phyloP scores from a whole-genome alignment of 2,888 invertebrate species.

The Sinohyriopsis cumingii region DNA sequence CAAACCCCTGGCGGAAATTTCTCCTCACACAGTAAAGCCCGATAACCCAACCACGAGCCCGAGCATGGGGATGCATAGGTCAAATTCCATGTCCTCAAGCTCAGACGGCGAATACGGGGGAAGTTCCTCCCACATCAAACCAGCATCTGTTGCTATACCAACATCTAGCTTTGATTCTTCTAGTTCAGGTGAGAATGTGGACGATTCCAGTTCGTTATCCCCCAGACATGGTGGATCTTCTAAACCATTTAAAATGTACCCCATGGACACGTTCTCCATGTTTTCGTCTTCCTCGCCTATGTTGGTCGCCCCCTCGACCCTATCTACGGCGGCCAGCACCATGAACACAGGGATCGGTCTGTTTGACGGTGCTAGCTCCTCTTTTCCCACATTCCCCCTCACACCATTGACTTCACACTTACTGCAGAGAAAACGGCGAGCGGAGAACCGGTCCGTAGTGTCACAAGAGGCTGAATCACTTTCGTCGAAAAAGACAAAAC shows the following conservation, averaged over 20 bases:
- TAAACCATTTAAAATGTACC: conserved; percentile 59
- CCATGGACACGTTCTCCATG: conserved; percentile 44
- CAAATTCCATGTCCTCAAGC: conserved; percentile 14
- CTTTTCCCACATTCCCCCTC: conserved; percentile 50
- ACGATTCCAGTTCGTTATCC: conserved; percentile 18
- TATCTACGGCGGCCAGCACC: conserved; percentile 27
- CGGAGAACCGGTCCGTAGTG: conserved; percentile 43
- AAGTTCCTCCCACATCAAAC: conserved; percentile 26
- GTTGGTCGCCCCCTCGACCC: conserved; percentile 32
- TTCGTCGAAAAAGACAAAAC: conserved; percentile 42
- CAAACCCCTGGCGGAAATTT: conserved; percentile 29
- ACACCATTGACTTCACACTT: conserved; percentile 62
- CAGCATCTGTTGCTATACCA: conserved; percentile 32
- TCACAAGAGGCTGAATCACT: conserved; percentile 11
- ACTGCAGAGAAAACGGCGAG: conserved; percentile 57
- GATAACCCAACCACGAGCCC: conserved; percentile 20
- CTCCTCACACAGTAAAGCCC: conserved; percentile 4
- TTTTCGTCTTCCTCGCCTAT: conserved; percentile 37
- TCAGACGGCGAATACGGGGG: conserved; percentile 44
- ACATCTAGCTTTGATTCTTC: conserved; percentile 24
- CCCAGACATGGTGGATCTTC: conserved; percentile 17
- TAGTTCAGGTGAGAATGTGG: conserved; percentile 15
- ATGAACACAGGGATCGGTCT: conserved; percentile 35
- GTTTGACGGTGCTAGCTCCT: conserved; percentile 41
- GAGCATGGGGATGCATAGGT: conserved; percentile 27